Percentiles rank a stretch among this genome's conserved stretches.
phyloP scores from a whole-genome alignment of 1,140 invertebrate species.

The Caenorhabditis brenneri region DNA sequence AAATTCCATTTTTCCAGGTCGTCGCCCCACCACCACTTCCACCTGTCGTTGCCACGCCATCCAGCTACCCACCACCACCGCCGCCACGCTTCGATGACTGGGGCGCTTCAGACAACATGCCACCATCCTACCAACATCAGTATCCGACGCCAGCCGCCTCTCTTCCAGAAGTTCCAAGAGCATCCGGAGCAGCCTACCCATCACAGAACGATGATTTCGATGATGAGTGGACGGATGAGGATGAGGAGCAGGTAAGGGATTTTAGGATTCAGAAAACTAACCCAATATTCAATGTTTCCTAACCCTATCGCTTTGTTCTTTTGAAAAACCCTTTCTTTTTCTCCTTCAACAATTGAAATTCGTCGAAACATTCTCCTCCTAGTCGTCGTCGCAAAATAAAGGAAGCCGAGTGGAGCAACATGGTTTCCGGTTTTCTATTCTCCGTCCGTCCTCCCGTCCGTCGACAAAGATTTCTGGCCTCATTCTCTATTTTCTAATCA shows the following conservation, averaged over 20 bases:
- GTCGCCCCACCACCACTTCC: not conserved
- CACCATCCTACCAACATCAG: not conserved
- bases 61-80: not conserved
- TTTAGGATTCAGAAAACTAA: too few species aligned
- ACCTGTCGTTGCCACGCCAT: not conserved
- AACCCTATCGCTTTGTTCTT: too few species aligned
- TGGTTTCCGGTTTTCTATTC: not conserved
- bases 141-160: not conserved
- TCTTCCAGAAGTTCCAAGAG: not conserved
- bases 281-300: too few species aligned
- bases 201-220: constrained; percentile 66
- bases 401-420: not conserved
- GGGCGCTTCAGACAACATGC: not conserved
- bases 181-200: not conserved
- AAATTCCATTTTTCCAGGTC: not conserved
- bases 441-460: not conserved
- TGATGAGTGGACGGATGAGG: constrained; percentile 70
- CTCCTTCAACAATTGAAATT: too few species aligned
- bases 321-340: too few species aligned
- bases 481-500: not conserved
- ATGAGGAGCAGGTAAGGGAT: constrained; percentile 61
- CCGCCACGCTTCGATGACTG: not conserved
- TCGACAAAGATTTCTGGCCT: not conserved
- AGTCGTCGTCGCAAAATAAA: not conserved
- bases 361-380: too few species aligned